Evolutionary conservation across 2,888 invertebrate species (phyloP), one percentile per base, ranked within the genome.

Genomic region (Mythimna impura): DNA sequence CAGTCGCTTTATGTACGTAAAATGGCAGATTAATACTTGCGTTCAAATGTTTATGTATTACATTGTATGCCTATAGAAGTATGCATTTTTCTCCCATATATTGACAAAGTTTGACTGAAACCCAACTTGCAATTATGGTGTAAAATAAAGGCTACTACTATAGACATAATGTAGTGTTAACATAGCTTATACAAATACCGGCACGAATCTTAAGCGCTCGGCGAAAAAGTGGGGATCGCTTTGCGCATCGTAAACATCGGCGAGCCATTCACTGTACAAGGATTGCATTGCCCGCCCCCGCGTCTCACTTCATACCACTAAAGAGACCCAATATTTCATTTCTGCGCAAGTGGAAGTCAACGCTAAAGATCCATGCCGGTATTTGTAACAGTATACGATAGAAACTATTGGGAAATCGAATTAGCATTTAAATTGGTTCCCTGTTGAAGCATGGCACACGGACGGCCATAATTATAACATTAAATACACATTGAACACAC

Each of bases 11-110:
- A 50, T 81, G 72, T 84, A 73, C 54, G 57, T 73, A 68, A 47
- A 47, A 84, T 86, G 87, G 80, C 83, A 73, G 75, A 82, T 67
- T 72, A 78, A 78, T 75, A 76, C 63, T 78, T 79, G 74, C 43
- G 72, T 78, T 79, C 60, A 69, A 76, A 82, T 57, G 66, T 20
- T 47, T 47, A 20, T 47, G 68, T 75, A 57, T 25, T 47, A 47
- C 47, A 47, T 47, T 69, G 36, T 52, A 57, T 61, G 54, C 3
- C 14, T 7, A 60, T n/a, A 70, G 40, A 43, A 54, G 30, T 52
- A 6, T 30, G 1, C 3, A 30, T 34, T 34, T 50, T 57, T 30
- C 47, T 22, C 14, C 14, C 12, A 55, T 14, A 25, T 34, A 40
- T 8, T 7, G 52, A 40, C 14, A 17, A 30, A 20, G 7, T 22